Percentiles rank a stretch among this genome's conserved stretches.
These are phyloP conservation scores for Pteruthius melanotis DNA, from an alignment of 2,113 vertebrate genomes.

Conservation along the genomic window DNA sequence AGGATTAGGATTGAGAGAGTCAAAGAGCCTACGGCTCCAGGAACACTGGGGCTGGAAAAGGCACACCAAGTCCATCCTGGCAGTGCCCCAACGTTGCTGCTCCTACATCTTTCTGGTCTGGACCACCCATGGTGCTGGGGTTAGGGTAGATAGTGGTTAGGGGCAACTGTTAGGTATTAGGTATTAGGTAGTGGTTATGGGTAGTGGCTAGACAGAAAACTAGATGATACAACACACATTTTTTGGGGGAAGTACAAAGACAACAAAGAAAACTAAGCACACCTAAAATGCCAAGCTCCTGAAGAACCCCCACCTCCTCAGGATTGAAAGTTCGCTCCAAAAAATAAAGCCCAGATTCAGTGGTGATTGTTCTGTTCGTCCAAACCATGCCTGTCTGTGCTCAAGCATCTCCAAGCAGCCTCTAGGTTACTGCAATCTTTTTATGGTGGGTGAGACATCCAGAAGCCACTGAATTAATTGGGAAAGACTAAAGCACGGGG, in stretches of 20 bases:
- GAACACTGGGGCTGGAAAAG: background rate
- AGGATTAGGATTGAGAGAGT: background rate
- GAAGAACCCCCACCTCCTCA: background rate
- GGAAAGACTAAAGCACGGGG: background rate
- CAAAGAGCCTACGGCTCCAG: background rate
- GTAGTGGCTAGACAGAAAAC: background rate
- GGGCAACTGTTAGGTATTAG: background rate
- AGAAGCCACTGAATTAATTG: background rate
- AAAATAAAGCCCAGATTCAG: background rate
- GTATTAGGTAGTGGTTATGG: background rate
- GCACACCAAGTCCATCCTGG: fast-evolving
- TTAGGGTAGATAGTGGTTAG: background rate
- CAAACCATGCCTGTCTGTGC: background rate
- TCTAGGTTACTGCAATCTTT: background rate
- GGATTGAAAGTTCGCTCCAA: background rate
- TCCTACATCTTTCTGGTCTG: background rate
- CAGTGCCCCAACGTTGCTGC: background rate
- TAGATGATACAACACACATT: background rate
- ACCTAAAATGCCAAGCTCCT: background rate
- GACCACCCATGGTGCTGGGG: background rate
- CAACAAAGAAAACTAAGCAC: background rate
- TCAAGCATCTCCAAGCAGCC: background rate
- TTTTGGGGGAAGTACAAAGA: background rate
- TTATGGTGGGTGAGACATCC: background rate
- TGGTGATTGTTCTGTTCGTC: background rate